These are phyloP conservation scores for Passer domesticus DNA, from an alignment of 2,113 vertebrate genomes.

Conservation along the genomic window DNA sequence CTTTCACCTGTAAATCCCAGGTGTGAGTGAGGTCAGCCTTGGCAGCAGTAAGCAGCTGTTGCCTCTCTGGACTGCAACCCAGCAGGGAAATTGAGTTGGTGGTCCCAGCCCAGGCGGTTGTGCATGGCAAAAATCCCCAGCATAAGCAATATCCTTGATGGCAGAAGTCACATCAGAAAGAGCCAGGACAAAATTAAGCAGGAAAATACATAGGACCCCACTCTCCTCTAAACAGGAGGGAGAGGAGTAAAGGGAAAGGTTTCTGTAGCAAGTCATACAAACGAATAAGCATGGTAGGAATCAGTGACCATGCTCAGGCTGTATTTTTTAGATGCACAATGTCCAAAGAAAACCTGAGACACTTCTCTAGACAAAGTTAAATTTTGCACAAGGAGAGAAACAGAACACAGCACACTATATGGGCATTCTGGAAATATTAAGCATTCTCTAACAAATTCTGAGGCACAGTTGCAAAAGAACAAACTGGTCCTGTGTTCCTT, in stretches of 20 bases:
- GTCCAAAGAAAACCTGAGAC: not conserved
- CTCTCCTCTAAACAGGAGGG: accelerated
- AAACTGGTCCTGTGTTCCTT: not conserved
- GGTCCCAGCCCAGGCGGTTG: not conserved
- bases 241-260: not conserved
- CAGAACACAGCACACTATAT: not conserved
- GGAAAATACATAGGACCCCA: not conserved
- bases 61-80: not conserved
- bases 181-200: not conserved
- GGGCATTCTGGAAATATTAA: not conserved
- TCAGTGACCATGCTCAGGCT: not conserved
- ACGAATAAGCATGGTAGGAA: accelerated
- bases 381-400: not conserved
- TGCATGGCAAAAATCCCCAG: not conserved
- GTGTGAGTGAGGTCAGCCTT: not conserved
- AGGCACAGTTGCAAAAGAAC: not conserved
- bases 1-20: not conserved
- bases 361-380: not conserved
- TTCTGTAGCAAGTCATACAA: not conserved
- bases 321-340: not conserved
- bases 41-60: not conserved
- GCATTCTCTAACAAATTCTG: not conserved
- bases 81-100: not conserved
- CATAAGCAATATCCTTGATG: not conserved
- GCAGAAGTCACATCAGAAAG: not conserved